These are phyloP conservation scores for Palloptera scutellata DNA, from an alignment of 2,888 invertebrate genomes.

Conservation along the genomic window DNA sequence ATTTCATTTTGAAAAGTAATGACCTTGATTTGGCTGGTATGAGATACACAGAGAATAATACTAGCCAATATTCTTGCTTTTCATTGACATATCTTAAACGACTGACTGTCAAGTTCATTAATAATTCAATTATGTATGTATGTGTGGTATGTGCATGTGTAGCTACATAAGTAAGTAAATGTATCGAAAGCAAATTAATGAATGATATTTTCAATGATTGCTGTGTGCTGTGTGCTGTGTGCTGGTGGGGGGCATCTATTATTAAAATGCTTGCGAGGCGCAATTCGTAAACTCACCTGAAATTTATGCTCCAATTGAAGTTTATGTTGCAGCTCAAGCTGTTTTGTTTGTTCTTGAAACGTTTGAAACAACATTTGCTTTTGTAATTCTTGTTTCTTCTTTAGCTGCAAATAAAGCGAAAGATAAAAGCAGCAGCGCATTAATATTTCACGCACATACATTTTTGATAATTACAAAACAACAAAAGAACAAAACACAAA, in stretches of 20 bases:
- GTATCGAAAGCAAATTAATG: not conserved
- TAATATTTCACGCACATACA: conserved; percentile 7
- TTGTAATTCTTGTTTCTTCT: conserved; percentile 92
- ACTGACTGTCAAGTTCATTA: no score
- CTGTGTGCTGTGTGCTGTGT: no score
- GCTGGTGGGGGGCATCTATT: not conserved
- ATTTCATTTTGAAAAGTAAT: not conserved
- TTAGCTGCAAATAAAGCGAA: conserved; percentile 73
- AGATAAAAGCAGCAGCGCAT: conserved; percentile 16
- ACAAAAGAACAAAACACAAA: conserved; percentile 23
- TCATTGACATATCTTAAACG: no score
- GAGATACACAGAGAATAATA: no score
- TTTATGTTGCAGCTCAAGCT: conserved; percentile 89
- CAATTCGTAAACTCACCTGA: conserved; percentile 70
- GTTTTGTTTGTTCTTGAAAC: conserved; percentile 91
- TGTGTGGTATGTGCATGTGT: no score
- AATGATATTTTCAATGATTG: not conserved
- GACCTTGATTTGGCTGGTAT: no score
- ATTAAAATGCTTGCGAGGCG: not conserved
- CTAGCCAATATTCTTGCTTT: no score
- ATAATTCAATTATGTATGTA: no score
- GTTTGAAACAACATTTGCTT: conserved; percentile 90
- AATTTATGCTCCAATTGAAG: conserved; percentile 88
- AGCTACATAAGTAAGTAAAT: conserved; percentile 6
- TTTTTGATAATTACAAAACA: conserved; percentile 13